Conservation (phyloP, 2,797 vertebrate genomes). For the Melanitta fusca region DNA sequence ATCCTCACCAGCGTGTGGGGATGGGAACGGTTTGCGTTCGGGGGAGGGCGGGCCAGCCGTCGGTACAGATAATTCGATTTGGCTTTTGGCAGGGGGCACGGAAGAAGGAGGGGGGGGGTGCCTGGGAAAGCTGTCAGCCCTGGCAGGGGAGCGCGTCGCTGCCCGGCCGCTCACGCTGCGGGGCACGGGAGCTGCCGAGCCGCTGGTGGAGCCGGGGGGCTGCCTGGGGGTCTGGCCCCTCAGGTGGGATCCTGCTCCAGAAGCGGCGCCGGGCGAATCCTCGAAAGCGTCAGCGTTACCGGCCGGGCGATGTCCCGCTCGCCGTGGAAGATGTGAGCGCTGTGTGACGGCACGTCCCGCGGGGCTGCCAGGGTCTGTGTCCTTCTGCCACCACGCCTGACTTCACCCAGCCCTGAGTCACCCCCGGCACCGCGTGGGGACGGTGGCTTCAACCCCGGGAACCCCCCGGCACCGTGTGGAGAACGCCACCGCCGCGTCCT, state of each 20-base stretch:
- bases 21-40: slow-evolving; percentile 51
- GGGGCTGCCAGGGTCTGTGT: not conserved
- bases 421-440: fast-evolving
- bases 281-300: not conserved
- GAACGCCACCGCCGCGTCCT: fast-evolving
- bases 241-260: no score
- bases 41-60: slow-evolving; percentile 42
- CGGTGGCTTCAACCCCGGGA: fast-evolving
- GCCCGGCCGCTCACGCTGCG: not conserved
- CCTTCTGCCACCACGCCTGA: not conserved
- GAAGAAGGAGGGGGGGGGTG: slow-evolving; percentile 43
- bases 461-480: fast-evolving
- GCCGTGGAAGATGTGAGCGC: not conserved
- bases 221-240: not conserved
- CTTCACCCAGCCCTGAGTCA: slow-evolving; percentile 54
- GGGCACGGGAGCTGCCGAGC: no score
- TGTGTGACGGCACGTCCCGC: not conserved
- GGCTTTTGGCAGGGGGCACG: slow-evolving; percentile 54
- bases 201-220: no score
- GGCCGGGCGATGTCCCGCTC: fast-evolving
- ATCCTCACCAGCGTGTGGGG: not conserved
- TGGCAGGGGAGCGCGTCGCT: not conserved
- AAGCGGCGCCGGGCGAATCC: not conserved
- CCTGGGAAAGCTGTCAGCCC: slow-evolving; percentile 44
- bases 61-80: slow-evolving; percentile 47